Percentiles rank a stretch among this genome's conserved stretches.
Evolutionary conservation across 2,797 vertebrate genomes (phyloP).

Genomic region (Hemitrygon akajei): DNA sequence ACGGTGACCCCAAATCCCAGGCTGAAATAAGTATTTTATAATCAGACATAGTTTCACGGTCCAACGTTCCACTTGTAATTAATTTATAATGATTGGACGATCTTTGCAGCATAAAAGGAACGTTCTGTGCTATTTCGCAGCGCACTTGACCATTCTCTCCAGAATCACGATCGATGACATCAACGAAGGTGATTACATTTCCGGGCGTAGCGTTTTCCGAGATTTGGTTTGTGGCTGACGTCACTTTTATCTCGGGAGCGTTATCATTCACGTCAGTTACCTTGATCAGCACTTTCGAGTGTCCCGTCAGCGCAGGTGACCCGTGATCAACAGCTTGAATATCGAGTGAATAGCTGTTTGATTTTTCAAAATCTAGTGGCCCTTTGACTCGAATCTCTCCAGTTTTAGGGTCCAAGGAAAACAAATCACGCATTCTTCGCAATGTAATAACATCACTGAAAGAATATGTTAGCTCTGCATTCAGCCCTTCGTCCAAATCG

Average conservation of each 20-base stretch:
- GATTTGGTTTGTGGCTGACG: constrained; percentile 59
- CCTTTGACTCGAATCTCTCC: constrained; percentile 65
- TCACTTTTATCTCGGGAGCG: constrained; percentile 59
- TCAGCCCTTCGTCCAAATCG: too few relatives aligned
- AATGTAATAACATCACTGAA: too few relatives aligned
- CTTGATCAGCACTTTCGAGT: constrained; percentile 56
- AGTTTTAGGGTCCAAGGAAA: constrained; percentile 58
- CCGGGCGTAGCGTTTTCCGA: constrained; percentile 60
- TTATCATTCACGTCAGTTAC: constrained; percentile 69
- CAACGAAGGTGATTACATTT: constrained; percentile 52
- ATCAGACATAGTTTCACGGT: not conserved
- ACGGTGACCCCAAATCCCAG: not conserved
- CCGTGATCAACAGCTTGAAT: constrained; percentile 18
- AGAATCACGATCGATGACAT: not conserved
- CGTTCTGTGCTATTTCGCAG: not conserved
- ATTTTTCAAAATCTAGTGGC: constrained; percentile 66
- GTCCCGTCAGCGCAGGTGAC: not conserved
- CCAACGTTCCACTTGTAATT: not conserved
- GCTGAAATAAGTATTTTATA: not conserved
- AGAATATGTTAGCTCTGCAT: too few relatives aligned
- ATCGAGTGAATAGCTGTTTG: constrained; percentile 56
- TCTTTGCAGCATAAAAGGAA: not conserved
- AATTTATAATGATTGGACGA: not conserved
- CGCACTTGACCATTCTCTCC: not conserved
- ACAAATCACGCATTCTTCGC: constrained; percentile 58